These are phyloP conservation scores for Crenuchus spilurus DNA, from an alignment of 2,797 vertebrate genomes.

Conservation along the genomic window DNA sequence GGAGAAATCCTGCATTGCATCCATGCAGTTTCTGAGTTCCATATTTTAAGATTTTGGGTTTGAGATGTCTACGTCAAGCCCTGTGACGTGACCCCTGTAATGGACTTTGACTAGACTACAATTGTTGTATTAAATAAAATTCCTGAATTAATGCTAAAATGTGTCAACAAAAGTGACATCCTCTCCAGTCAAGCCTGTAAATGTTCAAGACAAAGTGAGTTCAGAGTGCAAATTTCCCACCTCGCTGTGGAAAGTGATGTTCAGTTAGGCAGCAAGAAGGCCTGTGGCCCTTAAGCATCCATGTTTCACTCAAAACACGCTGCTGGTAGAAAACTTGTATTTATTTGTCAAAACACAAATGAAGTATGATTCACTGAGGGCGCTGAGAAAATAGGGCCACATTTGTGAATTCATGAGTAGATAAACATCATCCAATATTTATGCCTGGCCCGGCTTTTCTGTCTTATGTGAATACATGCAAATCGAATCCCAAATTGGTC, in stretches of 20 bases:
- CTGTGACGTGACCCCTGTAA: too few species aligned
- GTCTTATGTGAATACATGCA: constrained; percentile 25
- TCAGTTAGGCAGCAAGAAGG: not conserved
- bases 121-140: too few species aligned
- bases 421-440: constrained; percentile 17
- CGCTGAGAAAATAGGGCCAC: constrained; percentile 1
- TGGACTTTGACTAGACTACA: too few species aligned
- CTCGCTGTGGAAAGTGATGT: not conserved
- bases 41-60: too few species aligned
- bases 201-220: not conserved
- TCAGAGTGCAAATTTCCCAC: not conserved
- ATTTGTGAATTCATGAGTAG: constrained; percentile 33
- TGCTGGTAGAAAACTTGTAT: not conserved
- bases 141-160: too few species aligned
- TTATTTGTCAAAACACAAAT: constrained; percentile 30
- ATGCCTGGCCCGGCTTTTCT: not conserved
- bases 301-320: not conserved
- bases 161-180: too few species aligned
- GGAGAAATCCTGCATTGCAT: too few species aligned
- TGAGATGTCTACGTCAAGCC: too few species aligned
- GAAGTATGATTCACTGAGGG: constrained; percentile 6
- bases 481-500: constrained; percentile 32
- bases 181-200: too few species aligned
- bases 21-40: too few species aligned
- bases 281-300: not conserved